Evolutionary conservation across 2,113 vertebrate species (phyloP).

Genomic region (Misgurnus anguillicaudatus): DNA sequence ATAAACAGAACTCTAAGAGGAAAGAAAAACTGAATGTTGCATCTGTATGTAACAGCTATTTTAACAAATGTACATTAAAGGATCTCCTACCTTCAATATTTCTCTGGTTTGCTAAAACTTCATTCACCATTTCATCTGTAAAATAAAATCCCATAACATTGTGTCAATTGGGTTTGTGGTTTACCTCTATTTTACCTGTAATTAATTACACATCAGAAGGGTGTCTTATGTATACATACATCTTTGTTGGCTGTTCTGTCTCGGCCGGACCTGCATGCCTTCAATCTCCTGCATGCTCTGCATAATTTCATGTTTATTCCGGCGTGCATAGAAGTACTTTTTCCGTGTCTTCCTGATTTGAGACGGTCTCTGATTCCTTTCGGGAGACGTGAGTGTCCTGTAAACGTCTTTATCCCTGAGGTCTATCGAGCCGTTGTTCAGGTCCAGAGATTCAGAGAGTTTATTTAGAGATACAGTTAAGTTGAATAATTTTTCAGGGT

Average conservation of each 20-base stretch:
- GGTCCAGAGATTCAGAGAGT: conserved; percentile 40
- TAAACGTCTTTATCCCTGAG: neutral
- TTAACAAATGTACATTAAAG: neutral
- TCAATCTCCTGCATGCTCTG: neutral
- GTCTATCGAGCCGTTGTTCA: conserved; percentile 21
- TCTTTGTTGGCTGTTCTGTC: conserved; percentile 12
- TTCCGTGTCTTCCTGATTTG: neutral
- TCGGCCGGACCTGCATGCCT: neutral
- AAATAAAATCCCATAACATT: conserved; percentile 27
- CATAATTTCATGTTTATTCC: conserved; percentile 30
- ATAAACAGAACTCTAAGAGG: conserved; percentile 82
- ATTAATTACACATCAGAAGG: neutral
- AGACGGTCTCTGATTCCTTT: neutral
- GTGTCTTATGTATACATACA: neutral
- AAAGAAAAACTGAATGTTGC: neutral
- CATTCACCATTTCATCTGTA: conserved; percentile 77
- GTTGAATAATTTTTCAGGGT: neutral
- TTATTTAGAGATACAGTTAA: conserved; percentile 48
- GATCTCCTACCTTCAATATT: conserved; percentile 80
- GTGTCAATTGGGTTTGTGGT: neutral
- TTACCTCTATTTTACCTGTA: neutral
- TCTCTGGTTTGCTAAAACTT: conserved; percentile 69
- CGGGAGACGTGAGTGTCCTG: neutral
- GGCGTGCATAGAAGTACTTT: conserved; percentile 16
- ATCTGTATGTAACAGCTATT: neutral